Evolutionary conservation across 2,888 invertebrate genomes (phyloP), one percentile per base, ranked within the genome.

Genomic region (Phlogophora meticulosa): DNA sequence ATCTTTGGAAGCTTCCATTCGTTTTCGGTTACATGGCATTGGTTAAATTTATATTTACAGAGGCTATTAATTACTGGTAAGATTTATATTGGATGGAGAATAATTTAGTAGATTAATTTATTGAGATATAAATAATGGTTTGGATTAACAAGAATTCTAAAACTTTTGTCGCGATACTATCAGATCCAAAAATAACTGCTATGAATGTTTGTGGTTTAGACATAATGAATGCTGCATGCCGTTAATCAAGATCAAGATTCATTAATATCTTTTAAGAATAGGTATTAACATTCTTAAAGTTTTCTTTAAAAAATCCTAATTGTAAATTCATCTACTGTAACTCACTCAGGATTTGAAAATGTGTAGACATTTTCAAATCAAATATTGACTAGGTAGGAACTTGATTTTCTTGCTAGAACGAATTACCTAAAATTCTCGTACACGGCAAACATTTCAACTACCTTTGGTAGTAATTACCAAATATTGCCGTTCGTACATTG

Each of bases 41-140:
- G 72, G 67, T 81, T 67, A 65, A 84, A 85, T 87, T 85, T 86
- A 85, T 86, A 86, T 89, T 87, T 87, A 88, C 84, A 82, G 75
- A 72, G 60, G 79, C 82, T 80, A 90, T 90, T 89, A 89, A 90
- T 91, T 88, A 86, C 77, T 81, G 74, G 74, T 71, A 81, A 84
- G 84, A 88, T 90, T 87, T 88, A 86, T 87, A 84, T 64, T 66
- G 69, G 68, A 59, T 66, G 57, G 40, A 77, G 76, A 81, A 83
- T 84, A 79, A 85, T 68, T 70, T 66, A 65, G 60, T 70, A 73
- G 80, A 85, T 86, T 84, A 85, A 85, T 88, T 83, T 84, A 79
- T 77, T 61, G 61, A 70, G 72, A 80, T 81, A 81, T 80, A 83
- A 84, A 68, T 78, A 77, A 76, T 67, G 80, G 65, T 72, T 80